A percentile compares a stretch with the other conserved stretches of the same genome.
These are phyloP conservation scores for Drosophila parabipectinata DNA, from an alignment of 1,140 invertebrate species.

Conservation along the genomic window DNA sequence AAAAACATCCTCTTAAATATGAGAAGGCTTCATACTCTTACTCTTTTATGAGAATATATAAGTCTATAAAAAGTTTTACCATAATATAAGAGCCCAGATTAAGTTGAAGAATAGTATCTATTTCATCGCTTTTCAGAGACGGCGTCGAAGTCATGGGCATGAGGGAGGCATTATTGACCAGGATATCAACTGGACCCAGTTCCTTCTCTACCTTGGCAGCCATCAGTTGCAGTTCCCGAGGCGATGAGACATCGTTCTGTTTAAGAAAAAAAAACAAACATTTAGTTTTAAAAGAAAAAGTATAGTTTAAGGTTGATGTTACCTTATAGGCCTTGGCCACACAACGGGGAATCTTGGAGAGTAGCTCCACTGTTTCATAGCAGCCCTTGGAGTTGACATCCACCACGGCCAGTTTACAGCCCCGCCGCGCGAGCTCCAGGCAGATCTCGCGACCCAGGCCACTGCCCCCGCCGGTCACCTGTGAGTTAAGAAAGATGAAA, in stretches of 20 bases:
- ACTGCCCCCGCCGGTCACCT: constrained; percentile 82
- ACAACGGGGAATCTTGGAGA: constrained; percentile 62
- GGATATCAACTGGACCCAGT: constrained; percentile 79
- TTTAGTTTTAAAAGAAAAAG: background rate
- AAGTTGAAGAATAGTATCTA: constrained; percentile 76
- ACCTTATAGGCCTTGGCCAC: constrained; percentile 82
- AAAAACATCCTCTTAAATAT: no score
- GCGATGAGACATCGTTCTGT: constrained; percentile 82
- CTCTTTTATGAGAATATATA: no score
- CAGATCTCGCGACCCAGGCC: constrained; percentile 81
- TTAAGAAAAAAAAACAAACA: background rate
- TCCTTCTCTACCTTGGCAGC: constrained; percentile 78
- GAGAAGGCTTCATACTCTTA: no score
- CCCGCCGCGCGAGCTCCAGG: constrained; percentile 68
- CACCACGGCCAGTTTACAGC: constrained; percentile 80
- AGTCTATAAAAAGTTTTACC: constrained; percentile 32
- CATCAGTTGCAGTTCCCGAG: constrained; percentile 75
- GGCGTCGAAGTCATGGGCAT: constrained; percentile 81
- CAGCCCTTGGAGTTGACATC: constrained; percentile 82
- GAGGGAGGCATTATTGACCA: constrained; percentile 81
- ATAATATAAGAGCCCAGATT: constrained; percentile 81
- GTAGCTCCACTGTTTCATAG: constrained; percentile 73
- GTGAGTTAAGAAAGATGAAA: constrained; percentile 2
- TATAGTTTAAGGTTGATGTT: background rate
- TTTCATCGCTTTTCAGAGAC: constrained; percentile 71